Base-by-base conservation (phyloP, 2,113 vertebrate species). In the Catharus minimus region DNA sequence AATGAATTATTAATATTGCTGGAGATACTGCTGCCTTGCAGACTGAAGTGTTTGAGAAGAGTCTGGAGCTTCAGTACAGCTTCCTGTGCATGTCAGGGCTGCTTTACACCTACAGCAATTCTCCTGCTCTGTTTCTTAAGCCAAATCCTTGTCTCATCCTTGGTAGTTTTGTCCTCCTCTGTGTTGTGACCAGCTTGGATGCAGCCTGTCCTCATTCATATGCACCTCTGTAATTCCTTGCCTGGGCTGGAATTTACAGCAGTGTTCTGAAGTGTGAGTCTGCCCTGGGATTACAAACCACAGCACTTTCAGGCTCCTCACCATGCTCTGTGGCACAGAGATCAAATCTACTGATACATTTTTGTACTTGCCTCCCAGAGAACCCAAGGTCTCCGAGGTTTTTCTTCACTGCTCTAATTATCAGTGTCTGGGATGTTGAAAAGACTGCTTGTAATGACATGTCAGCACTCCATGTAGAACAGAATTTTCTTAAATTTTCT, bases 1-100 rank as follows among this genome's bases (percentile, higher is more conserved):
- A 84, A 68, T 90, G 58, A 94, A 80, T 93, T 75, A 79, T 92
- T 93, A 72, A 79, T 72, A 44, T 47, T 58, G n/a, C 53, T 86
- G 21, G 73, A 75, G 57, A 36, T 81, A 55, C 39, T 28, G 32
- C 33, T 76, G 66, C 24, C 67, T 89, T 56, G 57, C 46, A 82
- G 50, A 72, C 24, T 36, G 0, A 71, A 62, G 38, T 24, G 27
- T 55, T 62, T 73, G 52, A 69, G 79, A 73, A 52, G 72, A 80
- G 44, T 80, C 72, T 52, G 60, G 67, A 88, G 64, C 62, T 75
- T 1, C 32, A 32, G 16, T 26, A 4, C 17, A 69, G 60, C 49
- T 65, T 75, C 38, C 76, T 72, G 28, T 36, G 57, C 20, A 23
- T 13, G 22, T 52, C 73, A 52, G 68, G 57, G 65, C 65, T 90